Base-by-base conservation (phyloP, 1,140 invertebrate genomes). In the Hyphantria cunea region DNA sequence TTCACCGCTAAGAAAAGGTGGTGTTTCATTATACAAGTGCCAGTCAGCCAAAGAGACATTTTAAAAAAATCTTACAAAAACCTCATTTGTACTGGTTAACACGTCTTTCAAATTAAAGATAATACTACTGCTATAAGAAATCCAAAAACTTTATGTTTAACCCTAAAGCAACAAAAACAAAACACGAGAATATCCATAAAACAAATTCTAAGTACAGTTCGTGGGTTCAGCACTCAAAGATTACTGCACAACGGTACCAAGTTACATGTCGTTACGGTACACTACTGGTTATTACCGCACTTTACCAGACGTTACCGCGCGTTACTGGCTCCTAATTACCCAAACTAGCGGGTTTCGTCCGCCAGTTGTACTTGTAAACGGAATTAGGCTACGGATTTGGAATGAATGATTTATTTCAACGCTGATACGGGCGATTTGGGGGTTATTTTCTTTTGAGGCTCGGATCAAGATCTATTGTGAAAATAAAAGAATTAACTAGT, bases 321-420 rank as follows among this genome's bases (percentile, higher is more conserved):
- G 39, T 54, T 54, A 79, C 67, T 80, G 68, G 64, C 66, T 72
- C 53, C 70, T 84, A 84, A 84, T 80, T 80, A 80, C 71, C 49
- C 70, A 66, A 72, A 75, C 64, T 74, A 50, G 65, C 41, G 68
- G 65, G 70, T 76, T 78, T 78, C 37, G 45, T 72, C 72, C 47
- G 58, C 65, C 49, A 53, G 68, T 64, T 76, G 69, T 72, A 68
- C 73, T 71, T 63, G 74, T 74, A 64, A 78, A 65, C 70, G 42
- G 65, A 76, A 78, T 76, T 76, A 68, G 70, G 51, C 50, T 37
- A 54, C 37, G 66, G 54, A 53, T 70, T 73, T 63, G 48, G 72
- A 69, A 74, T 80, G 73, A 80, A 82, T 80, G 76, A 82, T 82
- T 78, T 78, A 82, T 74, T 78, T 62, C 55, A 51, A 25, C 17